Evolutionary conservation across 92 coral and sea anemone species (phyloP).

Genomic region (Plumapathes pennacea): DNA sequence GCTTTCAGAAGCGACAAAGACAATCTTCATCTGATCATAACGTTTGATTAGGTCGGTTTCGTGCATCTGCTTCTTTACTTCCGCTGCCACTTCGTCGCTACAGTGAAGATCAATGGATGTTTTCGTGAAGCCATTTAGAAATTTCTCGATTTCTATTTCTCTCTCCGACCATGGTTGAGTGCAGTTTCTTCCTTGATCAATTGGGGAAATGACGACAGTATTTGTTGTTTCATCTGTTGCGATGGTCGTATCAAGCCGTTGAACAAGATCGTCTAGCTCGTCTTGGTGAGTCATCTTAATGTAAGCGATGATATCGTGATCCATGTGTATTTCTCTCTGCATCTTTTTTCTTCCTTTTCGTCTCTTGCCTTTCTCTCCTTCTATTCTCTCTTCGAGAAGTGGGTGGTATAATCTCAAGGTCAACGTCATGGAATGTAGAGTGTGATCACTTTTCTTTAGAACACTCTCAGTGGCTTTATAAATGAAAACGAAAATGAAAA

Average conservation of each 20-base stretch:
- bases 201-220: background rate
- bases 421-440: too few species aligned
- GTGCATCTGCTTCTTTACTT: too few species aligned
- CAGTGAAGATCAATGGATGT: background rate
- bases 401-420: too few species aligned
- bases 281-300: background rate
- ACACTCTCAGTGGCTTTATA: too few species aligned
- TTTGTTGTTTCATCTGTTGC: background rate
- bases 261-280: slow-evolving; percentile 8
- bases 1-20: background rate
- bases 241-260: background rate
- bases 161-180: slow-evolving; percentile 6
- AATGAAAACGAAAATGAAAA: too few species aligned
- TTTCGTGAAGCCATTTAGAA: background rate
- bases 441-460: too few species aligned
- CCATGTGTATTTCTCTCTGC: slow-evolving; percentile 1
- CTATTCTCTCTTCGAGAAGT: too few species aligned
- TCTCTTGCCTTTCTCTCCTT: background rate
- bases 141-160: background rate
- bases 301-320: slow-evolving; percentile 3
- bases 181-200: background rate
- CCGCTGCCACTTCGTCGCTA: too few species aligned
- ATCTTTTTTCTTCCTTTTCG: background rate
- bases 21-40: background rate
- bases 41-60: background rate